Evolutionary conservation across 2,888 invertebrate genomes (phyloP), one percentile per base, ranked within the genome.

Genomic region (Meloe dianella): DNA sequence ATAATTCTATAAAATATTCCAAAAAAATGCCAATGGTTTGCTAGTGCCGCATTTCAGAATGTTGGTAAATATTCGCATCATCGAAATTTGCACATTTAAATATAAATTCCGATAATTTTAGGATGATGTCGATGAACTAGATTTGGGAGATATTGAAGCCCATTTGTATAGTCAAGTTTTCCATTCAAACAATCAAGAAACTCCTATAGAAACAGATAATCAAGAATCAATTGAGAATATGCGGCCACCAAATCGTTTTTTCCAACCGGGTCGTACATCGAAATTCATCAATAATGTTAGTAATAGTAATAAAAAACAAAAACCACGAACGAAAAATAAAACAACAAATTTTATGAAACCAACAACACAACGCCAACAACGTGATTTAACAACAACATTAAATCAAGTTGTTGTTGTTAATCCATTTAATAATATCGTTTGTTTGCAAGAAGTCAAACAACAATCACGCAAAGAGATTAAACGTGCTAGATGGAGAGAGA

Each of bases 141-240:
- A 82, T 69, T 71, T 81, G 64, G 79, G 81, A 67, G 81, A 82
- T 27, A 56, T 82, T 22, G 82, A 83, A 74, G 73, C 79, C 7
- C 76, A 76, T 38, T 73, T 83, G 24, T 82, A 83, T 69, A 79
- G 81, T 66, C 81, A 83, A 75, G 75, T 83, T 17, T 77, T 78
- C 70, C 81, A 83, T 74, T 69, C 70, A 32, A 74, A 57, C 35
- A 64, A 59, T 30, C 69, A 71, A 60, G 72, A 72, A 63, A 57
- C 35, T 57, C 41, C 69, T 27, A 63, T 61, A 58, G 63, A 60
- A 24, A 9, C 56, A 63, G 24, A 51, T 27, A 35, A 29, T 24
- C 10, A 10, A 7, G 51, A 10, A 57, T 47, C 17, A 9, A 29
- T 30, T n/a, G 58, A 32, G 2, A 47, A 29, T 5, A 58, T 58